Conservation (phyloP, 2,888 invertebrate genomes). For the Stenotaenia linearis region DNA sequence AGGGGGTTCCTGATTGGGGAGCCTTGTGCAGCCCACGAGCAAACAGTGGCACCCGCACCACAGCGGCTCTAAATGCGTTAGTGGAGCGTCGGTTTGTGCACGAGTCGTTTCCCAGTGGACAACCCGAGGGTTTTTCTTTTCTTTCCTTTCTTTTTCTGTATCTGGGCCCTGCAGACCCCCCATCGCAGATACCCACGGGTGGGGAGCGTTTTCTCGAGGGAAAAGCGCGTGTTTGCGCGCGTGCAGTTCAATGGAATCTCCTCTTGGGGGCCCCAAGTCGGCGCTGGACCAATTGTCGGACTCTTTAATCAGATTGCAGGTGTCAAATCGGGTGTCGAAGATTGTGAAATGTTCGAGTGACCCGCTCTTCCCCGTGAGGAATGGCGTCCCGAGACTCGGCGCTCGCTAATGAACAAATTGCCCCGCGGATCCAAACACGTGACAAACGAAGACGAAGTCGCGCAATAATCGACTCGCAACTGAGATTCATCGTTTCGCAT, state of each 20-base stretch:
- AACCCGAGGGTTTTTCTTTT: neutral
- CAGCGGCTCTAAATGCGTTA: neutral
- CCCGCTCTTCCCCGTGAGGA: neutral
- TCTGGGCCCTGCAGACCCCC: conserved; percentile 12
- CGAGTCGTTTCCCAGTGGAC: conserved; percentile 10
- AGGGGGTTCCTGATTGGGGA: neutral
- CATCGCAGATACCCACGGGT: neutral
- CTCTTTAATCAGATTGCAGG: neutral
- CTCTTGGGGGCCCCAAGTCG: neutral
- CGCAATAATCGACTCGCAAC: neutral
- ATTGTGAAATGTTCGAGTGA: neutral
- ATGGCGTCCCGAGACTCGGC: neutral
- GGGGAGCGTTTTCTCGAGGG: neutral
- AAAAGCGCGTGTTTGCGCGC: neutral
- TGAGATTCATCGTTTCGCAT: neutral
- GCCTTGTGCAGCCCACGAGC: conserved; percentile 1
- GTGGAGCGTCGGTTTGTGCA: conserved; percentile 6
- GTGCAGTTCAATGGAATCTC: neutral
- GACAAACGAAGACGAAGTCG: neutral
- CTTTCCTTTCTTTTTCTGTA: neutral
- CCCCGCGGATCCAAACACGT: neutral
- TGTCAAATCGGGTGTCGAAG: neutral
- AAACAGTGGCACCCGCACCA: conserved; percentile 2
- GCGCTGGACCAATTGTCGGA: neutral
- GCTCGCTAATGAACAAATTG: conserved; percentile 7